phyloP scores from a whole-genome alignment of 2,888 invertebrate genomes.

The Pandemis cinnamomeana region DNA sequence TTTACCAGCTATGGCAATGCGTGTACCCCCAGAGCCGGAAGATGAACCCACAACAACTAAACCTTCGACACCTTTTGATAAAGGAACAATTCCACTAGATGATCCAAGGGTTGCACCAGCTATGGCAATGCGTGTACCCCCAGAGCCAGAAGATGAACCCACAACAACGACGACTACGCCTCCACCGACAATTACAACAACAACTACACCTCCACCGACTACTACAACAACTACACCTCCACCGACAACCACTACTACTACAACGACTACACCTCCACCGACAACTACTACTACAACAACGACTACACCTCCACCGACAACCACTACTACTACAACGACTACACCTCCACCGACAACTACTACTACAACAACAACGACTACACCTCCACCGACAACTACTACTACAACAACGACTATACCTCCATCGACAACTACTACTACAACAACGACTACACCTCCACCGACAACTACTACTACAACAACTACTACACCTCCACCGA shows the following conservation, averaged over 20 bases:
- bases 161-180: neutral
- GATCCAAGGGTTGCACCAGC: neutral
- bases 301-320: neutral
- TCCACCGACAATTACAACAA: neutral
- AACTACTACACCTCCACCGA: neutral
- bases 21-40: neutral
- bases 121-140: neutral
- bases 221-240: neutral
- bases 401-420: neutral
- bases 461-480: neutral
- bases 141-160: conserved; percentile 8
- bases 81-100: neutral
- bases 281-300: neutral
- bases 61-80: neutral
- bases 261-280: neutral
- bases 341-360: neutral
- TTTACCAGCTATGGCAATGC: neutral
- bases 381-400: neutral
- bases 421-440: neutral
- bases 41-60: neutral
- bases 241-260: neutral
- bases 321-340: neutral
- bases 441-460: neutral
- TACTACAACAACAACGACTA: neutral
- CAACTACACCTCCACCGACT: neutral